These are phyloP conservation scores for Tetragonisca angustula DNA, from an alignment of 2,888 invertebrate species.

Conservation along the genomic window DNA sequence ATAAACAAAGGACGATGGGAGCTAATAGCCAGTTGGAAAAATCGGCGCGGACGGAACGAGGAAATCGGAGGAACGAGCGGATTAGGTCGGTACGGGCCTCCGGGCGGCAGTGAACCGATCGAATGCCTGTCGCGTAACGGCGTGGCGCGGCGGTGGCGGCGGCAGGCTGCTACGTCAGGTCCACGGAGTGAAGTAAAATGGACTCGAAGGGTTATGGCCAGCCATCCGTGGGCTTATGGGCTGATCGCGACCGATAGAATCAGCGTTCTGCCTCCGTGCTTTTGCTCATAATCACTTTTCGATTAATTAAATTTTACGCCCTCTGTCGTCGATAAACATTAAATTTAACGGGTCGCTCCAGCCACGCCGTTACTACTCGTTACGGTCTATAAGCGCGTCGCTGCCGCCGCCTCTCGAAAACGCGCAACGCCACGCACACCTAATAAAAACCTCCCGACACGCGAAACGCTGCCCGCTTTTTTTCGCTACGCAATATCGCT, in stretches of 20 bases:
- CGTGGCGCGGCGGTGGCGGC: conserved; percentile 43
- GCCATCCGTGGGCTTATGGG: conserved; percentile 81
- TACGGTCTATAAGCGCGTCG: conserved; percentile 62
- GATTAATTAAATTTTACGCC: conserved; percentile 84
- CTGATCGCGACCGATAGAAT: conserved; percentile 83
- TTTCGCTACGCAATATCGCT: not conserved
- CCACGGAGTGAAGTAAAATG: conserved; percentile 82
- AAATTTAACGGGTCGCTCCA: conserved; percentile 81
- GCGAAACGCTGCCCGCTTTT: not conserved
- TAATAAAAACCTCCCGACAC: not conserved
- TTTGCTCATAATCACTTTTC: conserved; percentile 83
- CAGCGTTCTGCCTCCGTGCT: conserved; percentile 79
- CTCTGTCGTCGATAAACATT: conserved; percentile 82
- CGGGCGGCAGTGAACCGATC: conserved; percentile 69
- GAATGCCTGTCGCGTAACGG: conserved; percentile 71
- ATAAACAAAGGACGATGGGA: too few relatives aligned
- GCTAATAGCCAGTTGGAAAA: conserved; percentile 2
- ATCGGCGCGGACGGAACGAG: not conserved
- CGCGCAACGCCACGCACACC: conserved; percentile 23
- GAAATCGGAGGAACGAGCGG: conserved; percentile 27
- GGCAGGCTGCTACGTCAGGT: conserved; percentile 80
- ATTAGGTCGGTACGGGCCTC: conserved; percentile 69
- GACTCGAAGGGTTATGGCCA: conserved; percentile 82
- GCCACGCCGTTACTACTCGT: conserved; percentile 69
- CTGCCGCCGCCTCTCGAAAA: conserved; percentile 31